Evolutionary conservation across 2,113 vertebrate species (phyloP), one percentile per base, ranked within the genome.

Genomic region (Tragulus kanchil): DNA sequence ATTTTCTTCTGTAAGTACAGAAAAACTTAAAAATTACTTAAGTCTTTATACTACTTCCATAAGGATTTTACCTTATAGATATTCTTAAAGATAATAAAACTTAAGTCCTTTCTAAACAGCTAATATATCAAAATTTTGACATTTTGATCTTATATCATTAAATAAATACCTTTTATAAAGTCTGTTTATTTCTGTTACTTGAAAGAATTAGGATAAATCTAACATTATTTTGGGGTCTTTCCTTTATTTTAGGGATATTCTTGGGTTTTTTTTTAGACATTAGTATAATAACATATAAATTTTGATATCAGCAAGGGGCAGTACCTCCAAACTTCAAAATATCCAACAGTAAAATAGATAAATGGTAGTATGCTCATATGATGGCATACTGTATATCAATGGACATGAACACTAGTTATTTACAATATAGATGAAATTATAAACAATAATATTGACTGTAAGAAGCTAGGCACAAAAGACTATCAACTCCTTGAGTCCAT

Each of bases 241-340:
- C 11, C 26, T 92, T 84, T n/a, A n/a, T n/a, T n/a, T n/a, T n/a
- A n/a, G n/a, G n/a, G n/a, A n/a, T n/a, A n/a, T n/a, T n/a, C n/a
- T n/a, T n/a, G n/a, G n/a, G n/a, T n/a, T n/a, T n/a, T n/a, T n/a
- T n/a, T n/a, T n/a, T n/a, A n/a, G n/a, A n/a, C n/a, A n/a, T n/a
- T n/a, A n/a, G n/a, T n/a, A n/a, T n/a, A n/a, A n/a, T n/a, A n/a
- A n/a, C n/a, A n/a, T n/a, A n/a, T n/a, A n/a, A n/a, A n/a, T n/a
- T n/a, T n/a, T n/a, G n/a, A n/a, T n/a, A n/a, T n/a, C n/a, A n/a
- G n/a, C n/a, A n/a, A n/a, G n/a, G n/a, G n/a, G n/a, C n/a, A n/a
- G n/a, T n/a, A n/a, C n/a, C n/a, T n/a, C n/a, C n/a, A 86, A 75
- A 94, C 26, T 82, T 56, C 21, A 96, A 94, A 56, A 92, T 67